A percentile compares a stretch with the other conserved stretches of the same genome.
Evolutionary conservation across 2,113 vertebrate genomes (phyloP).

Genomic region (Oenanthe melanoleuca): DNA sequence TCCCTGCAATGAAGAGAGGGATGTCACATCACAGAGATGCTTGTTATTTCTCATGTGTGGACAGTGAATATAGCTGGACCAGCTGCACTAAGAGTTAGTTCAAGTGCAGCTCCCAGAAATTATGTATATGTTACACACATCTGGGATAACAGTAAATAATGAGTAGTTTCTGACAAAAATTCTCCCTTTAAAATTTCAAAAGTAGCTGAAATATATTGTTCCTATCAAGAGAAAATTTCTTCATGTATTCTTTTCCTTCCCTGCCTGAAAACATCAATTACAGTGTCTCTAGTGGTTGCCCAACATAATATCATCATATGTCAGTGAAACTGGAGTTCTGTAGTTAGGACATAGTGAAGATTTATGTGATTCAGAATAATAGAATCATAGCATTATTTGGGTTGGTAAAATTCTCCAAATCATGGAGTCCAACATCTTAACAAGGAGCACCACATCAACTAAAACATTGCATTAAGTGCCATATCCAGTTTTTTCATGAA

Average conservation of each 20-base stretch:
- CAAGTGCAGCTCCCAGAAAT: background rate
- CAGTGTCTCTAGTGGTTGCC: background rate
- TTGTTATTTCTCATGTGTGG: background rate
- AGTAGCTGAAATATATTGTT: background rate
- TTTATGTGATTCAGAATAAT: background rate
- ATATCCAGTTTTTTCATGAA: background rate
- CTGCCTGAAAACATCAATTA: background rate
- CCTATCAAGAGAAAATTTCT: background rate
- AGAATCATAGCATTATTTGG: background rate
- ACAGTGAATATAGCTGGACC: background rate
- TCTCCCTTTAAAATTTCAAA: background rate
- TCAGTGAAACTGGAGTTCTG: background rate
- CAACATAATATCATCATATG: background rate
- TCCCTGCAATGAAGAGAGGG: fast-evolving
- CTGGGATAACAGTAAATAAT: background rate
- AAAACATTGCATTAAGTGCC: background rate
- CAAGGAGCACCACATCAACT: background rate
- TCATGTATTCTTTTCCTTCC: background rate
- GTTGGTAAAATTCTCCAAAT: background rate
- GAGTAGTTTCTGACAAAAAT: background rate
- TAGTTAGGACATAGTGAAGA: background rate
- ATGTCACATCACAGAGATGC: background rate
- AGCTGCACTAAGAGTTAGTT: background rate
- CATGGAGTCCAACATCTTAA: background rate
- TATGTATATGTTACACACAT: background rate